Evolutionary conservation across 2,888 invertebrate genomes (phyloP).

Genomic region (Heliconius hortense): DNA sequence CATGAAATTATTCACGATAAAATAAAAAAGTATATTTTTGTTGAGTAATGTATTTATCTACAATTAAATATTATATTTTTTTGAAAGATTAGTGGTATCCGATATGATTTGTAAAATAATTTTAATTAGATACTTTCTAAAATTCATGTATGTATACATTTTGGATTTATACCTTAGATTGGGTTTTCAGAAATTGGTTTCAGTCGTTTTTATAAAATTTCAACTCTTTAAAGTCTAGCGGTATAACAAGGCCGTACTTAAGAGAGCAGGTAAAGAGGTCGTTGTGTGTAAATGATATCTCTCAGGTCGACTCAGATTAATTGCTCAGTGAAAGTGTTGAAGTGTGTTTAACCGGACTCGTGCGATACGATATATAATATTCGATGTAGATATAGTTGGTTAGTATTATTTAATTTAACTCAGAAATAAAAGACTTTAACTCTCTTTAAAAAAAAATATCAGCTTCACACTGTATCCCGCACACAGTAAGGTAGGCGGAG

Average conservation of each 20-base stretch:
- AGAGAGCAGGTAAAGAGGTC: constrained; percentile 10
- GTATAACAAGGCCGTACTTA: constrained; percentile 1
- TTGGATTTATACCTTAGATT: not conserved
- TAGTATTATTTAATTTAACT: too few species aligned
- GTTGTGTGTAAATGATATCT: constrained; percentile 6
- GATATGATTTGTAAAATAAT: too few species aligned
- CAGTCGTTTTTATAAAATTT: not conserved
- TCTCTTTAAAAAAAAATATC: too few species aligned
- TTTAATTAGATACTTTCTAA: not conserved
- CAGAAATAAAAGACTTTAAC: too few species aligned
- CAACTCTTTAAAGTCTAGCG: not conserved
- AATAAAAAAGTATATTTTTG: too few species aligned
- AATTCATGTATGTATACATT: not conserved
- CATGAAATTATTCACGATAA: too few species aligned
- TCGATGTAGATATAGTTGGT: not conserved
- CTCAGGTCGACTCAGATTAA: not conserved
- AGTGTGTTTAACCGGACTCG: constrained; percentile 5
- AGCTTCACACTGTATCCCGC: too few species aligned
- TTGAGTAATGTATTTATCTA: too few species aligned
- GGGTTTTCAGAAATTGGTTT: not conserved
- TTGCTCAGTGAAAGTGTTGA: constrained; percentile 13
- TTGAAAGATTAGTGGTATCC: too few species aligned
- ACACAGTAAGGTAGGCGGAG: too few species aligned
- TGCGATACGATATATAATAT: constrained; percentile 6
- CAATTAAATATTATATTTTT: too few species aligned